Evolutionary conservation across 2,888 invertebrate species (phyloP).

Genomic region (Watsonalla binaria): DNA sequence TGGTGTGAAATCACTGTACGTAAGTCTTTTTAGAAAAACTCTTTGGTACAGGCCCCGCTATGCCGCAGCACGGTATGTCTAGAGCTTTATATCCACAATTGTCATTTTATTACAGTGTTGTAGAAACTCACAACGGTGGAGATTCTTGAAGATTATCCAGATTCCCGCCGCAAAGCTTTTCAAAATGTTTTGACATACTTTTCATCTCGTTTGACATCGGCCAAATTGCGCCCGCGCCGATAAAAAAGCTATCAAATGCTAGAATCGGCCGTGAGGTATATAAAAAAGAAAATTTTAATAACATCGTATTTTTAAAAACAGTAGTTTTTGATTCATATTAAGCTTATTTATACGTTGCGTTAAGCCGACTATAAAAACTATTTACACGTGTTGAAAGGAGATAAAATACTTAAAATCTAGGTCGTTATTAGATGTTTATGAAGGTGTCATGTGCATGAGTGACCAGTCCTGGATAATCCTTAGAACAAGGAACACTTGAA

Average conservation of each 20-base stretch:
- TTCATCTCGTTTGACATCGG: background rate
- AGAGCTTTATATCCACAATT: background rate
- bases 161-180: background rate
- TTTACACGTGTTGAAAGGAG: too few relatives aligned
- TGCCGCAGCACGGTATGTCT: too few relatives aligned
- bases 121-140: background rate
- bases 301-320: background rate
- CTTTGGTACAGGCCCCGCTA: too few relatives aligned
- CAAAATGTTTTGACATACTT: background rate
- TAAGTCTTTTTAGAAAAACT: too few relatives aligned
- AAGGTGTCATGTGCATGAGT: too few relatives aligned
- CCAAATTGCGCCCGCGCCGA: background rate
- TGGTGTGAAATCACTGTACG: too few relatives aligned
- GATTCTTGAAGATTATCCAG: background rate
- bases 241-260: background rate
- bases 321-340: background rate
- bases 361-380: too few relatives aligned
- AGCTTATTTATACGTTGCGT: background rate
- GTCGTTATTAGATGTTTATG: too few relatives aligned
- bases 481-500: too few relatives aligned
- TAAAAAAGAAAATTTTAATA: background rate
- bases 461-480: too few relatives aligned
- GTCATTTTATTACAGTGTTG: background rate
- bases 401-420: too few relatives aligned
- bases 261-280: background rate